These are phyloP conservation scores for Siniperca chuatsi DNA, from an alignment of 2,113 vertebrate species.

Conservation along the genomic window DNA sequence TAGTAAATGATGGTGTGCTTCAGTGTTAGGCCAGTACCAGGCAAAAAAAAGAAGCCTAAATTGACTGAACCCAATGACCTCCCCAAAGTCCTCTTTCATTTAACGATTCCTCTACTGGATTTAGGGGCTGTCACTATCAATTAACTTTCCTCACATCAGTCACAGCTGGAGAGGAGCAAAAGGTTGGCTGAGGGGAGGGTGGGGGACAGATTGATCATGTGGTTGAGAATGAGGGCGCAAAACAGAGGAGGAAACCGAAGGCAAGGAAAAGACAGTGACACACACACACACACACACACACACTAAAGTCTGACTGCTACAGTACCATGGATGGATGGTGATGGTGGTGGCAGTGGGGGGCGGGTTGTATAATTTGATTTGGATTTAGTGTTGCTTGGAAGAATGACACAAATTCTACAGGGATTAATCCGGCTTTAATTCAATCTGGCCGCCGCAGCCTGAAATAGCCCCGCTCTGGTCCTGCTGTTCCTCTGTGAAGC, in stretches of 20 bases:
- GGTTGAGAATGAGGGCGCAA: conserved; percentile 10
- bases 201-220: conserved; percentile 9
- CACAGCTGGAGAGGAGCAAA: conserved; percentile 69
- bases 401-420: conserved; percentile 81
- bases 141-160: conserved; percentile 59
- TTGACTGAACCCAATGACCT: conserved; percentile 35
- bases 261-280: not conserved
- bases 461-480: conserved; percentile 72
- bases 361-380: conserved; percentile 79
- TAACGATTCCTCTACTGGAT: conserved; percentile 55
- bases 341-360: not conserved
- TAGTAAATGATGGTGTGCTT: conserved; percentile 12
- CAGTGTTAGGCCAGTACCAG: not conserved
- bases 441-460: conserved; percentile 76
- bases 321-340: not conserved
- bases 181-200: conserved; percentile 9
- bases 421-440: conserved; percentile 86
- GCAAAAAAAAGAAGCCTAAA: not conserved
- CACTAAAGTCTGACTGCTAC: conserved; percentile 20
- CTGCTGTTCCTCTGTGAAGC: conserved; percentile 72
- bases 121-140: conserved; percentile 55
- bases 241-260: not conserved
- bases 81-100: conserved; percentile 47
- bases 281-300: conserved; percentile 13
- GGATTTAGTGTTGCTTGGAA: conserved; percentile 80